Evolutionary conservation across 2,113 vertebrate species (phyloP).

Genomic region (Hiodon tergisus): DNA sequence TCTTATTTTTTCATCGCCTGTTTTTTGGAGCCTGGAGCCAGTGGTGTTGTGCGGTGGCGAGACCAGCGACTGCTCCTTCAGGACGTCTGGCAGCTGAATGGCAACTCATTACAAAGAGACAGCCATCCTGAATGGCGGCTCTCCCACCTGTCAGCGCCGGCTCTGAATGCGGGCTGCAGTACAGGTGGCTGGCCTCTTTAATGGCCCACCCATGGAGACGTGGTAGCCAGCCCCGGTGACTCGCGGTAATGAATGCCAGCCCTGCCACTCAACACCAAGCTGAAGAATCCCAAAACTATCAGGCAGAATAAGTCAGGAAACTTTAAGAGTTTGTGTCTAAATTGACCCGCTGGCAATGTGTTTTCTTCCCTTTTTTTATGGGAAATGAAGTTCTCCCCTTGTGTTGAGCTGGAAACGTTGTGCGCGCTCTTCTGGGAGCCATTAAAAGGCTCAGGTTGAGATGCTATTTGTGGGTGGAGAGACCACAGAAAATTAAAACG

Average conservation of each 20-base stretch:
- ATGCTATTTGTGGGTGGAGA: not conserved
- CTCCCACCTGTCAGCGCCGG: constrained; percentile 25
- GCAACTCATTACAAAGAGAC: constrained; percentile 17
- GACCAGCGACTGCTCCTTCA: not conserved
- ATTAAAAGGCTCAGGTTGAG: not conserved
- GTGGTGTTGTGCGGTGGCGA: not conserved
- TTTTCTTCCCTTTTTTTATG: not conserved
- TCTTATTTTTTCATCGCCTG: too few relatives aligned
- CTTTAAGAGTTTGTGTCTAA: not conserved
- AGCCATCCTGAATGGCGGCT: constrained; percentile 9
- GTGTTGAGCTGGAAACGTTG: not conserved
- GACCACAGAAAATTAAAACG: constrained; percentile 27
- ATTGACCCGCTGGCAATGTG: constrained; percentile 1
- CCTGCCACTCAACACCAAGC: constrained; percentile 13
- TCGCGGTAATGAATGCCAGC: constrained; percentile 18
- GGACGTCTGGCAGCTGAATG: constrained; percentile 22
- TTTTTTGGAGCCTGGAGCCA: too few relatives aligned
- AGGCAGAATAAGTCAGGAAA: not conserved
- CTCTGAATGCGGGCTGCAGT: constrained; percentile 19
- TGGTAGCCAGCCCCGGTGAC: constrained; percentile 19
- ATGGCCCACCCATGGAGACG: constrained; percentile 39
- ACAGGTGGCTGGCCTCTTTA: constrained; percentile 45
- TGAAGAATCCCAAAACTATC: not conserved
- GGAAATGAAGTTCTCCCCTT: not conserved
- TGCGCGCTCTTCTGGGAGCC: not conserved